Evolutionary conservation across 2,113 vertebrate genomes (phyloP).

Genomic region (Cercocebus atys): DNA sequence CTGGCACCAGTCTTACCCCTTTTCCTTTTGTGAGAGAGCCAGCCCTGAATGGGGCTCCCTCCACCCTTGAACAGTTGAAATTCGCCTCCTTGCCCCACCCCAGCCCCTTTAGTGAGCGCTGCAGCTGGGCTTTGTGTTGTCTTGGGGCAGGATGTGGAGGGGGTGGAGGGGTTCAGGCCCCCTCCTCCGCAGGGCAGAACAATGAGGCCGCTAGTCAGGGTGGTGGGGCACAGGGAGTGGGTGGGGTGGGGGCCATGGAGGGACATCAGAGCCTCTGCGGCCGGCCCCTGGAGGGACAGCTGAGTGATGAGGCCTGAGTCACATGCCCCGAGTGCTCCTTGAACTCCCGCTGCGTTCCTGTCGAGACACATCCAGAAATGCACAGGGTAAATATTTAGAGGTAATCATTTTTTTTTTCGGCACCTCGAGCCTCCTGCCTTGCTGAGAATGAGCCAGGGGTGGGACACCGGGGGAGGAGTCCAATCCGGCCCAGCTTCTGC

Average conservation of each 20-base stretch:
- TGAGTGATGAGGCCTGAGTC: constrained; percentile 84
- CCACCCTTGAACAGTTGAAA: background rate
- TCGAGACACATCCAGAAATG: constrained; percentile 80
- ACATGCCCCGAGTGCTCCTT: constrained; percentile 75
- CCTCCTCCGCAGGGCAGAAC: constrained; percentile 68
- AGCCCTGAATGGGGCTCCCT: background rate
- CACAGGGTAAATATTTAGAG: constrained; percentile 77
- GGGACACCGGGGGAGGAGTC: background rate
- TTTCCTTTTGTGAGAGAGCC: constrained; percentile 12
- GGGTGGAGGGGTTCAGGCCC: background rate
- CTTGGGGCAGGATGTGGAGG: constrained; percentile 44
- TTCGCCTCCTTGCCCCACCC: background rate
- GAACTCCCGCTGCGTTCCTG: constrained; percentile 83
- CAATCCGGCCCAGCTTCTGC: background rate
- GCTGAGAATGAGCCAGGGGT: background rate
- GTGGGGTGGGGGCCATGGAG: constrained; percentile 73
- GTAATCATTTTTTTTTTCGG: constrained; percentile 48
- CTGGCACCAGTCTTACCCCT: constrained; percentile 25
- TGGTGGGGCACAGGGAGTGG: constrained; percentile 60
- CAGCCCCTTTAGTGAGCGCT: background rate
- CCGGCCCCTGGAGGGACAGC: constrained; percentile 82
- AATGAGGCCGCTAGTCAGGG: constrained; percentile 69
- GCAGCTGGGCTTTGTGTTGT: background rate
- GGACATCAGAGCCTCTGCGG: constrained; percentile 83
- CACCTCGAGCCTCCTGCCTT: constrained; percentile 20